Evolutionary conservation across 2,888 invertebrate species (phyloP), one percentile per base, ranked within the genome.

Genomic region (Digitonthophagus gazella): DNA sequence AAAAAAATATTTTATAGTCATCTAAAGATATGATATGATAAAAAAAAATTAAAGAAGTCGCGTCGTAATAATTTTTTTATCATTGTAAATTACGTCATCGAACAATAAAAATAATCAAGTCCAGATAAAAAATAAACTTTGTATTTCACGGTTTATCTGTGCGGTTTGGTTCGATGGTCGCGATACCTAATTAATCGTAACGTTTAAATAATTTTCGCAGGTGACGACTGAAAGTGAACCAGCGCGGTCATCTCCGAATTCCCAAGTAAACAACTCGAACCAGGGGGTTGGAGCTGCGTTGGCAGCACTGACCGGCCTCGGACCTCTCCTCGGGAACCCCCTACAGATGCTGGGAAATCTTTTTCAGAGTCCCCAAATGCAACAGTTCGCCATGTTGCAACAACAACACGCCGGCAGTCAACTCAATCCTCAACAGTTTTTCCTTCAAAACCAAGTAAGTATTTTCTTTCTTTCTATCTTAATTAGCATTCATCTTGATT

Each of bases 371-470:
- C 89, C 89, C 70, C 89, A 89, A 72, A 85, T 90, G 68, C 90
- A 90, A 76, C 90, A 90, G 76, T 85, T 90, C 75, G 87, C 89
- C 67, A 86, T 90, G 84, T 85, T 89, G 76, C 89, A 86, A 74
- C 89, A 88, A 67, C 83, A 84, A 67, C 81, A 85, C 68, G 80
- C 83, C 22, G 82, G 78, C 75, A 80, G 80, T 69, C 80, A 80
- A 69, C 76, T 81, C 65, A 82, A 80, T 71, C 89, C 88, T 75
- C 87, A 91, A 16, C 92, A 92, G 79, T 91, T 92, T 79, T 89
- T 92, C 80, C 83, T 93, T 67, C 92, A 92, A 80, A 92, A 92
- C 82, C 92, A 90, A 87, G 90, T 90, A 79, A 78, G 79, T 75
- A 55, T 14, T 63, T 2, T 61, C 20, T 15, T 15, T 44, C 28